Conservation (phyloP, 2,888 invertebrate genomes). For the Dusona sp. region DNA sequence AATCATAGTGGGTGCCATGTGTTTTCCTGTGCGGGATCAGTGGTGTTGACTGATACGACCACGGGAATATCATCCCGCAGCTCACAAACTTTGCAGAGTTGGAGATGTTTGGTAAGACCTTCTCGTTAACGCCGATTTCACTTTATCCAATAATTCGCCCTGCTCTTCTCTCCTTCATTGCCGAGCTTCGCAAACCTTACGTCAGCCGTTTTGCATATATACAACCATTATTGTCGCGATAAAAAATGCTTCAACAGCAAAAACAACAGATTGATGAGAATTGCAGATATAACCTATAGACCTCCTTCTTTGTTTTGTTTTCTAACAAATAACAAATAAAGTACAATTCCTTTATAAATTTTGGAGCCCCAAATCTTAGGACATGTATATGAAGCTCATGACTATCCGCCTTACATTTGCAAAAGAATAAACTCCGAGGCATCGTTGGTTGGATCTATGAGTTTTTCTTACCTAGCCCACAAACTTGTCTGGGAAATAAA, state of each 20-base stretch:
- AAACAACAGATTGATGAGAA: neutral
- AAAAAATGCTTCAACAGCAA: neutral
- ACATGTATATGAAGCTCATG: neutral
- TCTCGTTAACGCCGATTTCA: constrained; percentile 76
- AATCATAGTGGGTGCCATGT: constrained; percentile 68
- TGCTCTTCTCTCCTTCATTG: constrained; percentile 34
- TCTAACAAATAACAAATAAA: neutral
- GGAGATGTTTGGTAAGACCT: constrained; percentile 69
- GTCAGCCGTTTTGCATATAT: constrained; percentile 42
- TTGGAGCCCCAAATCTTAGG: neutral
- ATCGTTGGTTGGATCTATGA: neutral
- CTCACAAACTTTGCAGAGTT: constrained; percentile 42
- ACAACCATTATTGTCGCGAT: neutral
- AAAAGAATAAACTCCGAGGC: neutral
- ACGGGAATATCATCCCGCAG: constrained; percentile 47
- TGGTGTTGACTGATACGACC: constrained; percentile 35
- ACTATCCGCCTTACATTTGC: neutral
- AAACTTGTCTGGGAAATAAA: neutral
- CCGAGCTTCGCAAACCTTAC: constrained; percentile 33
- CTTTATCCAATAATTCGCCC: constrained; percentile 70
- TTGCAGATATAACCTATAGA: neutral
- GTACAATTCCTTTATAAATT: neutral
- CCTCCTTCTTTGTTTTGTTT: neutral
- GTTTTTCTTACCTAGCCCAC: neutral
- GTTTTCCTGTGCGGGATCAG: constrained; percentile 57